Percentiles rank a stretch among this genome's conserved stretches.
Conservation (phyloP, 2,888 invertebrate genomes). For the Zygothrica quintamaculata region DNA sequence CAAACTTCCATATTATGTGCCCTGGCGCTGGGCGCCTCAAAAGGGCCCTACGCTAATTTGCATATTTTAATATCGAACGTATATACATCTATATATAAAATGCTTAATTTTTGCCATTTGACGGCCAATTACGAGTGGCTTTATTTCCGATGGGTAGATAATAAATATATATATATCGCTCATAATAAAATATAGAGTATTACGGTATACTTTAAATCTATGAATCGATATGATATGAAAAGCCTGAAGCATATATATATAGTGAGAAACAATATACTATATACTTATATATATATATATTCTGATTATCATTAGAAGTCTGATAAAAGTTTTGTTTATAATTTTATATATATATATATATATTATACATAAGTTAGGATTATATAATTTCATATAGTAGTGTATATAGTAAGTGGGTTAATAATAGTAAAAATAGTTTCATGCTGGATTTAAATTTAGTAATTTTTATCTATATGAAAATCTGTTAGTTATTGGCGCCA, state of each 20-base stretch:
- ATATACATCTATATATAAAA: conserved; percentile 56
- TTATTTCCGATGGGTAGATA: conserved; percentile 62
- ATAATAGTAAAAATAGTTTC: too few species aligned
- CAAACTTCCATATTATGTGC: conserved; percentile 54
- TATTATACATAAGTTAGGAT: too few species aligned
- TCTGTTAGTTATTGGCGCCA: conserved; percentile 23
- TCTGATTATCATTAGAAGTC: too few species aligned
- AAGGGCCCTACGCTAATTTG: conserved; percentile 59
- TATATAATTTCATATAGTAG: too few species aligned
- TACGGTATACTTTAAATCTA: not conserved
- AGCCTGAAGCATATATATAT: too few species aligned
- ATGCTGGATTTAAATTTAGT: not conserved
- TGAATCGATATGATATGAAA: not conserved
- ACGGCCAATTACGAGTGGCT: conserved; percentile 65
- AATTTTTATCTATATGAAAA: conserved; percentile 18
- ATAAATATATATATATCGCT: conserved; percentile 29
- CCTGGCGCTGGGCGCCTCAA: conserved; percentile 30
- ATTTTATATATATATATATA: too few species aligned
- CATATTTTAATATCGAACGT: conserved; percentile 66
- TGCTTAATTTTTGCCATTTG: conserved; percentile 58
- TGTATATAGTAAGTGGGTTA: too few species aligned
- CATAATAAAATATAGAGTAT: conserved; percentile 30
- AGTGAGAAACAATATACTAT: too few species aligned
- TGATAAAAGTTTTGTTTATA: too few species aligned
- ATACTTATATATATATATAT: too few species aligned